These are phyloP conservation scores for Tautogolabrus adspersus DNA, from an alignment of 2,113 vertebrate species.

Conservation along the genomic window DNA sequence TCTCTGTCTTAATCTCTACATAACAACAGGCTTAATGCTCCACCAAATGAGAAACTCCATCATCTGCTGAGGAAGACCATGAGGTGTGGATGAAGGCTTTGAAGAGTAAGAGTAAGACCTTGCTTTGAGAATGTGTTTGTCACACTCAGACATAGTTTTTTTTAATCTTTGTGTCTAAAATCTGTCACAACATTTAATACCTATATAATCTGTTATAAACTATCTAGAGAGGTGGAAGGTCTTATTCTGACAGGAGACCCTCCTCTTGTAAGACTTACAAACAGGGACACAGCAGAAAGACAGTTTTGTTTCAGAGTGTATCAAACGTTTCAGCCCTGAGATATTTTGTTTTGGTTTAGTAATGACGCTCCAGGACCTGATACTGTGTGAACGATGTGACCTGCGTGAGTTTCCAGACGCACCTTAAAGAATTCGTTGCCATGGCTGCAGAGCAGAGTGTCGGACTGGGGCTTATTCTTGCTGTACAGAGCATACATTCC, in stretches of 20 bases:
- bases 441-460: constrained; percentile 85
- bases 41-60: neutral
- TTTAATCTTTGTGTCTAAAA: too few relatives aligned
- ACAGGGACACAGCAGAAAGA: too few relatives aligned
- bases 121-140: too few relatives aligned
- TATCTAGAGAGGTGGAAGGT: too few relatives aligned
- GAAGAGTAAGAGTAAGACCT: neutral
- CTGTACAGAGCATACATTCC: constrained; percentile 90
- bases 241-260: too few relatives aligned
- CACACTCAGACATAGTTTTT: too few relatives aligned
- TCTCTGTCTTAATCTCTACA: neutral
- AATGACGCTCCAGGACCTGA: constrained; percentile 17
- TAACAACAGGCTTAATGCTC: neutral
- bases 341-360: neutral
- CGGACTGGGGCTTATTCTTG: constrained; percentile 91
- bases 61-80: neutral
- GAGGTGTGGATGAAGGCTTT: neutral
- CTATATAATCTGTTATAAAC: too few relatives aligned
- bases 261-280: too few relatives aligned
- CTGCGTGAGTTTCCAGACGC: constrained; percentile 60
- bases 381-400: constrained; percentile 24
- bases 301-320: too few relatives aligned
- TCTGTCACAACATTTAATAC: too few relatives aligned
- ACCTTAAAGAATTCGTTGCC: constrained; percentile 90
- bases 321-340: too few relatives aligned